Evolutionary conservation across 2,113 vertebrate genomes (phyloP), one percentile per base, ranked within the genome.

Genomic region (Alethe castanea): DNA sequence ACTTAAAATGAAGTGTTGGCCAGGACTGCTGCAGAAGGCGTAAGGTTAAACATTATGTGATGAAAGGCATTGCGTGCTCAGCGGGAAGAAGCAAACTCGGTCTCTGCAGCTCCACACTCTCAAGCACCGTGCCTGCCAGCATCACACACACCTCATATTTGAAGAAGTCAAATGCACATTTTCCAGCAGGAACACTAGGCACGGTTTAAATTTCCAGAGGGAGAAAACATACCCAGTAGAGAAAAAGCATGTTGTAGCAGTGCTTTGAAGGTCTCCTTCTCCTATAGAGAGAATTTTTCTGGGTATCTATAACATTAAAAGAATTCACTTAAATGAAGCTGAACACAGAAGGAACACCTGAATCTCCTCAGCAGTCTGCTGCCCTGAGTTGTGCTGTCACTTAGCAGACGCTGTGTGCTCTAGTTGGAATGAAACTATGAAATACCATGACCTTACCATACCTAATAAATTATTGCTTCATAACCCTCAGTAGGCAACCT

Each of bases 1-100:
- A 83, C 90, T 96, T 95, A 78, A 92, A 96, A 97, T 88, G 90
- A 97, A 97, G 95, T 92, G 96, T 92, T 97, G 92, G 80, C 77
- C 88, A 94, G 88, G 90, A 60, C 85, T 73, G 93, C 42, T 42
- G 92, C 83, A 81, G 97, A 96, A 92, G 26, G 82, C 12, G 22
- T 82, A 76, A 82, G 57, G 94, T 97, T 97, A 97, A 97, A 97
- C 91, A 90, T 88, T 92, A 26, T 81, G 74, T 72, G 94, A 95
- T 83, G 96, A 94, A 95, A 98, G 91, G 91, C 83, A 70, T 95
- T 88, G 72, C 11, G 62, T 23, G 40, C 90, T 94, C 92, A 86
- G 93, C 7, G 5, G 96, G 92, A 94, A 96, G 95, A 91, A 88
- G 83, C 82, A 90, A 92, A 94, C 79, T 91, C 56, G 1, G 79